Evolutionary conservation across 2,797 vertebrate species (phyloP).

Genomic region (Odontamblyopus lacepedii): DNA sequence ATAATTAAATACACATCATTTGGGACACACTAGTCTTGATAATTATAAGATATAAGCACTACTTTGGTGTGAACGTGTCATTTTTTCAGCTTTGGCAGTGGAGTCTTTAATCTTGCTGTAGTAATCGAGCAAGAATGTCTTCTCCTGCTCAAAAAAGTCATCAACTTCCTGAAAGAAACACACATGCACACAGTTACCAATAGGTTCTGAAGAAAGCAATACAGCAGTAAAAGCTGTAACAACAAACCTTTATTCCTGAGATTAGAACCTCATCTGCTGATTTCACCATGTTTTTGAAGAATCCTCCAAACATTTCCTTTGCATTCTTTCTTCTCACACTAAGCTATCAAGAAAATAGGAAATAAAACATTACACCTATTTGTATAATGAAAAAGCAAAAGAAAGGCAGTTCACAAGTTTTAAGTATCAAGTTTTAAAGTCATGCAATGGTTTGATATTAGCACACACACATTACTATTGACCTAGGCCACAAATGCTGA

Average conservation of each 20-base stretch:
- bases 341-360: conserved; percentile 75
- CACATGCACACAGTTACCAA: not conserved
- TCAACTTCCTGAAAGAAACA: conserved; percentile 86
- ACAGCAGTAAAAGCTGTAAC: not conserved
- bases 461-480: conserved; percentile 12
- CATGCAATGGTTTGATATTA: conserved; percentile 12
- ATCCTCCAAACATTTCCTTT: conserved; percentile 97
- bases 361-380: not conserved
- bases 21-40: not conserved
- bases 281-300: conserved; percentile 96
- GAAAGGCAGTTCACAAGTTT: not conserved
- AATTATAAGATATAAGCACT: conserved; percentile 19
- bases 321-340: conserved; percentile 95
- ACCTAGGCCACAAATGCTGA: conserved; percentile 63
- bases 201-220: not conserved
- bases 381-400: not conserved
- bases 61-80: conserved; percentile 98
- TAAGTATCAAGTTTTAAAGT: conserved; percentile 5
- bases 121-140: conserved; percentile 94
- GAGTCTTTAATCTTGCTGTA: conserved; percentile 94
- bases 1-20: conserved; percentile 44
- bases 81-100: conserved; percentile 94
- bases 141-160: conserved; percentile 99
- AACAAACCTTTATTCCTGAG: conserved; percentile 91
- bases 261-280: conserved; percentile 95